phyloP scores from a whole-genome alignment of 2,888 invertebrate species.

The Augochlorella aurata region DNA sequence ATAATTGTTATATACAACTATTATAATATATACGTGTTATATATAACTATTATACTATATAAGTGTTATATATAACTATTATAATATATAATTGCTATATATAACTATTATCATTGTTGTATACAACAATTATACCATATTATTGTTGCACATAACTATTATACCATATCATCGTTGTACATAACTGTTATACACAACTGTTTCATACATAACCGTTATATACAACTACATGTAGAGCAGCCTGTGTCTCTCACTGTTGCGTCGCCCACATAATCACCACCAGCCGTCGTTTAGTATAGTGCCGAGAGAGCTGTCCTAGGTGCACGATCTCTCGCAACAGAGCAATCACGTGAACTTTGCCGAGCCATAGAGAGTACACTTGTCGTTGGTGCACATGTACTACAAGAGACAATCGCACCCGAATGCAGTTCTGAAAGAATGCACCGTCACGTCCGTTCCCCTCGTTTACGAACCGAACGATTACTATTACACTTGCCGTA shows the following conservation, averaged over 20 bases:
- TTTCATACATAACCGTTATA: no score
- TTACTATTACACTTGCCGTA: neutral
- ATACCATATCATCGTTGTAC: no score
- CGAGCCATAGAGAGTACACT: constrained; percentile 18
- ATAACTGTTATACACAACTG: no score
- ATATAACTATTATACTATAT: no score
- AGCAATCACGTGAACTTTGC: constrained; percentile 10
- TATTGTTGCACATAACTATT: no score
- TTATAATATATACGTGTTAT: no score
- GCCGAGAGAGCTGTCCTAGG: constrained; percentile 61
- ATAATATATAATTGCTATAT: no score
- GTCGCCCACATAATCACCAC: neutral
- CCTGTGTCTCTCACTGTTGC: neutral
- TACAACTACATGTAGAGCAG: neutral
- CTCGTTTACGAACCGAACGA: neutral
- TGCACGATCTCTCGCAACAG: constrained; percentile 58
- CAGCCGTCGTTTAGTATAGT: constrained; percentile 59
- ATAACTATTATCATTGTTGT: no score
- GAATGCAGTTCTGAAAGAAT: constrained; percentile 23
- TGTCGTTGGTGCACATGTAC: constrained; percentile 34
- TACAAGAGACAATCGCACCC: constrained; percentile 30
- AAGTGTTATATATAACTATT: no score
- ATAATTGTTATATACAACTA: no score
- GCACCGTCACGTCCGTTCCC: constrained; percentile 27
- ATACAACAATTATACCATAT: no score